A percentile compares a stretch with the other conserved stretches of the same genome.
Conservation (phyloP, 1,140 invertebrate species). For the Drosophila orena region DNA sequence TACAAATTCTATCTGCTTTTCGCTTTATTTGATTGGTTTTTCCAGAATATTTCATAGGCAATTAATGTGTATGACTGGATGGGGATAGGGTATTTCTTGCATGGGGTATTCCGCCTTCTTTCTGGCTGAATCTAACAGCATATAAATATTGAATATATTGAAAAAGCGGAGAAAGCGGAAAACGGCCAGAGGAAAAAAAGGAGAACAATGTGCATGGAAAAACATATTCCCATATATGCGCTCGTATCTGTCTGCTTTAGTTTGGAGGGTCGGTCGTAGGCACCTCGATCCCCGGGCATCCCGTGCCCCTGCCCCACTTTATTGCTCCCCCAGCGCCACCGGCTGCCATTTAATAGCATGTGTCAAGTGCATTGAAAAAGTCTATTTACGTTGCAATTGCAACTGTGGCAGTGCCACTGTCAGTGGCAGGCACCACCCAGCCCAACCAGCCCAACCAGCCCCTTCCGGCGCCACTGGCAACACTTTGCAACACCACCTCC, state of each 20-base stretch:
- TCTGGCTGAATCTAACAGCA: constrained; percentile 55
- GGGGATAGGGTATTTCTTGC: not conserved
- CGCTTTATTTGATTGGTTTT: not conserved
- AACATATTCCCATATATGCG: constrained; percentile 31
- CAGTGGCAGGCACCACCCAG: constrained; percentile 14
- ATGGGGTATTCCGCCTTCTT: not conserved
- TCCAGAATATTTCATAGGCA: not conserved
- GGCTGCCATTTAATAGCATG: constrained; percentile 80
- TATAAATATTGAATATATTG: constrained; percentile 71
- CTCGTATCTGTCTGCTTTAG: constrained; percentile 38
- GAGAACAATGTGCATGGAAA: constrained; percentile 32
- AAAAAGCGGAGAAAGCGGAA: constrained; percentile 14
- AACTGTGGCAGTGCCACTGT: constrained; percentile 55
- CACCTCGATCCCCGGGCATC: not conserved
- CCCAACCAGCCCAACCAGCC: not conserved
- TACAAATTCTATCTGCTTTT: too few relatives aligned
- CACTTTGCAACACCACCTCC: constrained; percentile 20
- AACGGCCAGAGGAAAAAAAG: constrained; percentile 32
- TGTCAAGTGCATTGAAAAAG: constrained; percentile 83
- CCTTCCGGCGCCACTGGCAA: constrained; percentile 3
- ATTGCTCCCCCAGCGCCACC: constrained; percentile 12
- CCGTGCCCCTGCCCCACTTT: not conserved
- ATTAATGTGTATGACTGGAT: constrained; percentile 6
- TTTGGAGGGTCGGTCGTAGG: not conserved
- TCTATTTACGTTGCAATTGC: constrained; percentile 82